phyloP scores from a whole-genome alignment of 2,888 invertebrate genomes.

The Chalcis sispes region DNA sequence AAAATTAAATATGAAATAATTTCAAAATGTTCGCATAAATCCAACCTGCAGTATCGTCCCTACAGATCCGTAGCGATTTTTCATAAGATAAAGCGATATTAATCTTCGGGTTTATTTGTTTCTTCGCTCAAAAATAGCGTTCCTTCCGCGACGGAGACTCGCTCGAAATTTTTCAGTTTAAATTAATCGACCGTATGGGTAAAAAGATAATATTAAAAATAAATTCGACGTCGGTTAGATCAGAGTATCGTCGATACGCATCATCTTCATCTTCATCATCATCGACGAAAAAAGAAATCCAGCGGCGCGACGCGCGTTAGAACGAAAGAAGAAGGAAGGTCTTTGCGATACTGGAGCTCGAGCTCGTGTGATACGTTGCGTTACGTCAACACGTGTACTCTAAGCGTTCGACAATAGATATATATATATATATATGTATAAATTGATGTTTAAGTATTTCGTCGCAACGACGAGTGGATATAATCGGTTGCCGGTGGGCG shows the following conservation, averaged over 20 bases:
- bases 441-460: no score
- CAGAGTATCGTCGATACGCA: not conserved
- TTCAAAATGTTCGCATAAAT: no score
- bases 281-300: constrained; percentile 30
- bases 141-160: constrained; percentile 15
- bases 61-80: constrained; percentile 9
- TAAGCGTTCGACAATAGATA: no score
- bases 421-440: no score
- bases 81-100: constrained; percentile 16
- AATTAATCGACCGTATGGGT: not conserved
- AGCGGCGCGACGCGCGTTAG: not conserved
- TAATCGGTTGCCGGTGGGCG: not conserved
- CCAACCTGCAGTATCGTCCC: no score
- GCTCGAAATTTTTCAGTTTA: constrained; percentile 1
- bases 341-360: not conserved
- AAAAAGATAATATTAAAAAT: not conserved
- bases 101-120: constrained; percentile 41
- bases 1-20: no score
- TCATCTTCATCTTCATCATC: constrained; percentile 1
- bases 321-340: not conserved
- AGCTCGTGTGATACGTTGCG: not conserved
- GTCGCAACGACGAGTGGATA: not conserved
- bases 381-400: not conserved
- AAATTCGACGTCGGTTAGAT: no score
- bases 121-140: constrained; percentile 48